Base-by-base conservation (phyloP, 2,113 vertebrate species). In the Nothobranchius kuhntae region DNA sequence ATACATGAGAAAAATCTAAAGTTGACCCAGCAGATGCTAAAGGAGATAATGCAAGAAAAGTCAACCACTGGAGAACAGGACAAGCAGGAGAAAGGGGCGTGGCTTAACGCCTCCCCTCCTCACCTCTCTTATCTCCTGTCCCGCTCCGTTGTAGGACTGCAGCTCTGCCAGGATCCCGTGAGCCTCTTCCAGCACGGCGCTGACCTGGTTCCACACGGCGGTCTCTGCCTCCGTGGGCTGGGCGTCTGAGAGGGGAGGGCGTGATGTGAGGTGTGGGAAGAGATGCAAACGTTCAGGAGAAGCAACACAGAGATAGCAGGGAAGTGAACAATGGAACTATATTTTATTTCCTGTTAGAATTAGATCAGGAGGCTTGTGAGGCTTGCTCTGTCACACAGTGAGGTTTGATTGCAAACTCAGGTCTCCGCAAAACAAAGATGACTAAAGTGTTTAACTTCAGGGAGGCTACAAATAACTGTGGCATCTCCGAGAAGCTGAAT, bases 191-290 rank as follows among this genome's bases (percentile, higher is more conserved):
- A 96, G 93, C 78, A 96, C 95, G 0, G 95, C 95, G 40, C 95
- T 96, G 89, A 97, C 95, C 92, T 96, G 95, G 92, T 96, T 96
- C 94, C 94, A 97, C 89, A 96, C 94, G 4, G 93, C 93, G 0
- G 95, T 95, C 92, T 97, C 96, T 0, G 95, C 96, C 91, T 96
- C 96, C 0, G 95, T 96, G 26, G 96, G 95, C 89, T 96, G 95
- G 75, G 96, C 96, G 92, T 97, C 96, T 96, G 86, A 67, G 83
- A 84, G 57, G 35, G 53, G 46, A 74, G 75, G 78, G 66, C 63
- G 73, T 65, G 66, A 75, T 65, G 81, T 63, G 26, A 84, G 57
- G 63, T 45, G 11, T 26, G 12, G 53, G 75, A 46, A 13, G 30
- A 17, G 61, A 68, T 70, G 68, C 46, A 21, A 64, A 56, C n/a